These are phyloP conservation scores for Phaonia tiefii DNA, from an alignment of 2,888 invertebrate genomes.

Conservation along the genomic window DNA sequence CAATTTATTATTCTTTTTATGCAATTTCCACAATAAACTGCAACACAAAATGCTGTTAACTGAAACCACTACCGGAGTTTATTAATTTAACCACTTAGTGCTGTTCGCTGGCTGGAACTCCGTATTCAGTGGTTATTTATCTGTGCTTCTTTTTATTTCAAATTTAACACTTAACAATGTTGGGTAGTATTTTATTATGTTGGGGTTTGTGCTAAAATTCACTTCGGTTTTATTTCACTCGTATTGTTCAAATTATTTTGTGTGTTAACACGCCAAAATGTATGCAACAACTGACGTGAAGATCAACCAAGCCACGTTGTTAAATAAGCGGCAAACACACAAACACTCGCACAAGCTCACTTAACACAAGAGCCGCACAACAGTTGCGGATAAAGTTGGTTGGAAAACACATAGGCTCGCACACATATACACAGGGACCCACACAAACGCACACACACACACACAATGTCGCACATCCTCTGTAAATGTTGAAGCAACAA, in stretches of 20 bases:
- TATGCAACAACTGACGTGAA: slow-evolving; percentile 77
- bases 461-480: background rate
- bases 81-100: slow-evolving; percentile 20
- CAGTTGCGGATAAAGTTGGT: background rate
- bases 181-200: background rate
- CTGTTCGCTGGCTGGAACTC: background rate
- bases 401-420: no score
- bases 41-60: no score
- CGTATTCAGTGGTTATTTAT: no score
- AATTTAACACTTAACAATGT: background rate
- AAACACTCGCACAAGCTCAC: background rate
- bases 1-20: no score
- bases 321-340: slow-evolving; percentile 67
- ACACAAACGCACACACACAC: background rate
- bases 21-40: no score
- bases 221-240: background rate
- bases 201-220: background rate
- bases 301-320: slow-evolving; percentile 75
- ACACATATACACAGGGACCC: no score
- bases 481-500: slow-evolving; percentile 55
- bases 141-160: background rate
- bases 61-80: slow-evolving; percentile 2
- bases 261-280: slow-evolving; percentile 73
- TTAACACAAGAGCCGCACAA: slow-evolving; percentile 1
- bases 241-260: slow-evolving; percentile 17